Conservation (phyloP, 1,140 invertebrate genomes). For the Agrypnia vestita region DNA sequence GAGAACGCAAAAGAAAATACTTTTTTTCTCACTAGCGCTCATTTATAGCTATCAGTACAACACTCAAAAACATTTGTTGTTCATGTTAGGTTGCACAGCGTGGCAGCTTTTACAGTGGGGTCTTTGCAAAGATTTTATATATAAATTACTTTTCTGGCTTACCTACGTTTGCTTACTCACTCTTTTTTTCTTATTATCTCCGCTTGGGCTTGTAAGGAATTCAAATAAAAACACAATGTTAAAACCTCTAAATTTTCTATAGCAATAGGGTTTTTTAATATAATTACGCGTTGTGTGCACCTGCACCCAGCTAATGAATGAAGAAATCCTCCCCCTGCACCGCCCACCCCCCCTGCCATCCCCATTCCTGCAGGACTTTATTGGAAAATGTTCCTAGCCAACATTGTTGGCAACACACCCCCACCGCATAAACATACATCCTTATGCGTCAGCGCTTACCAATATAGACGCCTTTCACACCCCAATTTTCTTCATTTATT, state of each 20-base stretch:
- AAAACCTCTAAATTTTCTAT: constrained; percentile 4
- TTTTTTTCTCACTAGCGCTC: too few relatives aligned
- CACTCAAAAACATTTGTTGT: too few relatives aligned
- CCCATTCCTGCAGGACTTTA: constrained; percentile 51
- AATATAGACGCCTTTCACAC: constrained; percentile 6
- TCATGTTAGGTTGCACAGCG: too few relatives aligned
- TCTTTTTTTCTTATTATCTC: too few relatives aligned
- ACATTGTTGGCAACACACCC: constrained; percentile 58
- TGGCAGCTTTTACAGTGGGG: too few relatives aligned
- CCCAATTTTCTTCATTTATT: neutral
- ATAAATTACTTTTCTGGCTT: too few relatives aligned
- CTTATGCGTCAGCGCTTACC: constrained; percentile 56
- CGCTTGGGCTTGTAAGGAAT: neutral
- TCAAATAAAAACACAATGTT: neutral
- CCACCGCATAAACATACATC: constrained; percentile 58
- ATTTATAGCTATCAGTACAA: too few relatives aligned
- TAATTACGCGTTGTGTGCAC: constrained; percentile 41
- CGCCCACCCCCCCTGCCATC: constrained; percentile 36
- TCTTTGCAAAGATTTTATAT: too few relatives aligned
- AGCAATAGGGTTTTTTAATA: constrained; percentile 15
- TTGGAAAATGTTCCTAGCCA: constrained; percentile 60
- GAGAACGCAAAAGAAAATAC: too few relatives aligned
- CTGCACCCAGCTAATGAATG: constrained; percentile 59
- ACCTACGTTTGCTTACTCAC: too few relatives aligned
- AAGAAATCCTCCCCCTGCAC: constrained; percentile 54